phyloP scores from a whole-genome alignment of 2,888 invertebrate species.

The Heliconius erato region DNA sequence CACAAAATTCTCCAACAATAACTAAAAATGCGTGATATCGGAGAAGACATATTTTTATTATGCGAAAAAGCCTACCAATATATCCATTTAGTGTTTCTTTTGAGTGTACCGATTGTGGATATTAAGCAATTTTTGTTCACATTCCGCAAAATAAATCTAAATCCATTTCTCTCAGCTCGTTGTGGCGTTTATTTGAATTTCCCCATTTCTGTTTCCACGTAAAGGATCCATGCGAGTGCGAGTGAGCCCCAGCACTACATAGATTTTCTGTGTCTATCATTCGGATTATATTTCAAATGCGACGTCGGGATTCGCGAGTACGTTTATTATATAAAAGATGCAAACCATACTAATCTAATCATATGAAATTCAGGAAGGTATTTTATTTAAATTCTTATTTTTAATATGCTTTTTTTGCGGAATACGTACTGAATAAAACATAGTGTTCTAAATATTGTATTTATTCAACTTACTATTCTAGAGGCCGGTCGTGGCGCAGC shows the following conservation, averaged over 20 bases:
- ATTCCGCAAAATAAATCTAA: slow-evolving; percentile 64
- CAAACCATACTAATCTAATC: not conserved
- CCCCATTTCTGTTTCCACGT: slow-evolving; percentile 59
- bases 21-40: not conserved
- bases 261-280: slow-evolving; percentile 37
- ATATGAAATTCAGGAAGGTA: not conserved
- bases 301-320: slow-evolving; percentile 3
- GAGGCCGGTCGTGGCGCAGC: too few species aligned
- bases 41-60: not conserved
- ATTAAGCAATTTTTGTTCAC: slow-evolving; percentile 65
- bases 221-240: slow-evolving; percentile 52
- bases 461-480: too few species aligned
- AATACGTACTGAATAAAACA: too few species aligned
- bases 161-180: slow-evolving; percentile 62
- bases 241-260: slow-evolving; percentile 29
- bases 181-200: slow-evolving; percentile 74
- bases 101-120: slow-evolving; percentile 52
- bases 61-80: not conserved
- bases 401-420: too few species aligned
- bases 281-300: slow-evolving; percentile 36
- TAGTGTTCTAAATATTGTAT: too few species aligned
- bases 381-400: too few species aligned
- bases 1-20: not conserved
- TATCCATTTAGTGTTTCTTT: slow-evolving; percentile 15
- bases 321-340: slow-evolving; percentile 13